Base-by-base conservation (phyloP, 2,113 vertebrate genomes). In the Prionailurus bengalensis region DNA sequence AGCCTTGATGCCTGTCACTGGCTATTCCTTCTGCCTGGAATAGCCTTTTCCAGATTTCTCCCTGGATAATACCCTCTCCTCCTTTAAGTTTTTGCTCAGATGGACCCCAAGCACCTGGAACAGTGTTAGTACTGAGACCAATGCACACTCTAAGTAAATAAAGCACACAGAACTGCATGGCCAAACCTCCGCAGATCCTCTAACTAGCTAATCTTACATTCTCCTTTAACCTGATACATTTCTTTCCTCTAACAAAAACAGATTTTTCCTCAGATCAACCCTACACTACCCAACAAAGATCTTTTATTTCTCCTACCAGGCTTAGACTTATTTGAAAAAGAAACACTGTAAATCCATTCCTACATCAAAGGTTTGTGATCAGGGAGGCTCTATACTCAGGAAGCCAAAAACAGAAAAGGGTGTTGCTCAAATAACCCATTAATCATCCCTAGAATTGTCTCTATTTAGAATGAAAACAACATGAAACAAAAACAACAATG, bases 401-500 rank as follows among this genome's bases (percentile, higher is more conserved):
- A 68, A 86, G 19, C 76, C 17, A 63, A 84, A 91, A 61, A n/a
- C 23, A 25, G 17, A 68, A 96, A 84, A 89, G 19, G 15, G n/a
- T 11, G 7, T n/a, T 42, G 11, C 36, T 84, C 55, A 58, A 76
- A 68, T 78, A 81, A 73, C 66, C 74, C 55, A 1, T 79, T 89
- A 85, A 87, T 14, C 2, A 71, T 73, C 48, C 66, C 39, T 6
- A 45, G 65, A 84, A n/a, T 65, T 31, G 36, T 55, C 70, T 94
- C 85, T 76, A n/a, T 36, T 71, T 85, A 70, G 36, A 82, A 80
- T 23, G 55, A 76, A 91, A 83, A 51, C 45, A 78, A 90, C 93
- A 45, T 51, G 25, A 79, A 91, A 48, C 31, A 90, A 82, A 88
- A 84, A 55, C 4, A 66, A 14, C 7, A 42, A 86, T 82, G 7